Conservation (phyloP, 2,888 invertebrate genomes). For the Drosophila merina region DNA sequence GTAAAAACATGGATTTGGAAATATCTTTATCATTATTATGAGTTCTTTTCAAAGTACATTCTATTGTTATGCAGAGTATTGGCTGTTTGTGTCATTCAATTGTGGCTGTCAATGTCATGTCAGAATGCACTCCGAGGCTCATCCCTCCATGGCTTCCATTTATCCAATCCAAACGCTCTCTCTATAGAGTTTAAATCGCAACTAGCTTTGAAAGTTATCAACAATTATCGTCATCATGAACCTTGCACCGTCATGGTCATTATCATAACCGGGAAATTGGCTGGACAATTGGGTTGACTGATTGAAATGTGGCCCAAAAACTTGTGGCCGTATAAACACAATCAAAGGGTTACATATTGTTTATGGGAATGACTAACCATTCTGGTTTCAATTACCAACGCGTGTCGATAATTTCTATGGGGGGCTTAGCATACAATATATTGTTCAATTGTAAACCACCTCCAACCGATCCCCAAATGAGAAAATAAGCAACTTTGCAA, state of each 20-base stretch:
- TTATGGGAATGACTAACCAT: constrained; percentile 38
- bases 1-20: too few species aligned
- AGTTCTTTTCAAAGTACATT: constrained; percentile 5
- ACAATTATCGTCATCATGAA: constrained; percentile 15
- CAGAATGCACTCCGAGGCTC: constrained; percentile 22
- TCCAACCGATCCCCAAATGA: neutral
- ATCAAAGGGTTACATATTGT: constrained; percentile 2
- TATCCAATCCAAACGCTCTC: constrained; percentile 6
- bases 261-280: constrained; percentile 48
- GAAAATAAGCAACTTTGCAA: neutral
- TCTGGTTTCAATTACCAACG: constrained; percentile 61
- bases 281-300: constrained; percentile 55
- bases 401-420: constrained; percentile 59
- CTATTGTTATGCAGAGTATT: constrained; percentile 35
- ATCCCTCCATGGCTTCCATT: constrained; percentile 1
- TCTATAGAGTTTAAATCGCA: constrained; percentile 41
- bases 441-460: constrained; percentile 2
- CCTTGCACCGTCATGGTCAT: constrained; percentile 13
- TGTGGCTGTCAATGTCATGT: constrained; percentile 18
- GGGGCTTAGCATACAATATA: constrained; percentile 13
- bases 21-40: too few species aligned
- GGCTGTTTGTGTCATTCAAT: constrained; percentile 53
- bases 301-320: constrained; percentile 38
- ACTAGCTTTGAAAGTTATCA: constrained; percentile 33
- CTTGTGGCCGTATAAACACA: constrained; percentile 13